Base-by-base conservation (phyloP, 2,888 invertebrate genomes). In the Rhingia rostrata region DNA sequence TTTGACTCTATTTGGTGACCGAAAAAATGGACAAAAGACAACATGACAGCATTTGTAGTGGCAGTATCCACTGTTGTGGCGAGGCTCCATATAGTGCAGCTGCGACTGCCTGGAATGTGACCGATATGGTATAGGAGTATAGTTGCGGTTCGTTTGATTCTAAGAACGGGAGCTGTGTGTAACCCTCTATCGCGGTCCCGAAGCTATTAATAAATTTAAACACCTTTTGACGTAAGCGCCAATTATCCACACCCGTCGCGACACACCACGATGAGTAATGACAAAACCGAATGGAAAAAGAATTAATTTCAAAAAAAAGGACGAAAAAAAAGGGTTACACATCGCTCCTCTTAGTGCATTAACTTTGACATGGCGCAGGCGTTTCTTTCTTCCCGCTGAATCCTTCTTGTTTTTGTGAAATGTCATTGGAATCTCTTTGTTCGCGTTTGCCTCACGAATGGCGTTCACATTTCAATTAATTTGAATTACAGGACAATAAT, bases 401-500 rank as follows among this genome's bases (percentile, higher is more conserved):
- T 73, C 54, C 51, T 78, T 77, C 64, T 66, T 53, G 33, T 45
- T 78, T 77, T 70, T 66, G 51, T 60, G 37, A 58, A 79, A 74
- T 66, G 84, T 80, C 84, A 84, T 56, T 80, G 54, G 74, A 69
- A 69, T 66, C 74, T 74, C 64, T 84, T 84, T 84, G 83, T 84
- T 79, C 47, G 73, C 22, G 73, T 73, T 69, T 61, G 83, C 66
- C 54, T 73, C 14, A 51, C 51, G 73, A 30, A 69, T 74, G 69
- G 49, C 64, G 80, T 84, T 80, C 84, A 66, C 66, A 80, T 84
- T 84, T 84, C 84, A 84, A 84, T 80, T 84, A 84, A 79, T 83
- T 83, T 83, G 47, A 84, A 80, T 84, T 84, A 66, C 69, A 75
- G 60, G 77, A 69, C 74, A 41, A 43, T n/a, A 22, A 22, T 22